These are phyloP conservation scores for Allacma fusca DNA, from an alignment of 2,888 invertebrate species.

Conservation along the genomic window DNA sequence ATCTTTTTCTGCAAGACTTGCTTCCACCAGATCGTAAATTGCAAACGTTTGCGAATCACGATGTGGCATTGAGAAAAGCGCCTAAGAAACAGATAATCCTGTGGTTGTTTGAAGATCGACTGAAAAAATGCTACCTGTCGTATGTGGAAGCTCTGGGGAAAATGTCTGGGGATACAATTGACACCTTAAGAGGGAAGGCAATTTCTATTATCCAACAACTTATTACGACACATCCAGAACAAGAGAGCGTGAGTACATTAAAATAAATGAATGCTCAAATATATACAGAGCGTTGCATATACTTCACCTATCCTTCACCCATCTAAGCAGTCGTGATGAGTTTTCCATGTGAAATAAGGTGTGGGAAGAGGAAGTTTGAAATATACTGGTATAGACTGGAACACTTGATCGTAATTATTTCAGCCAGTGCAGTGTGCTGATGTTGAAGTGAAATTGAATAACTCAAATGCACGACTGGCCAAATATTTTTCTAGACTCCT, in stretches of 20 bases:
- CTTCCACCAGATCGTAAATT: slow-evolving; percentile 74
- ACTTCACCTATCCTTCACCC: no score
- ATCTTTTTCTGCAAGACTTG: slow-evolving; percentile 77
- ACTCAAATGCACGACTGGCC: no score
- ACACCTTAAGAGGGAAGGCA: slow-evolving; percentile 81
- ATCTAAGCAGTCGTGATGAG: no score
- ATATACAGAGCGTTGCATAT: no score
- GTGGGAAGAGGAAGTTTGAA: no score
- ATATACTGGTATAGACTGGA: no score
- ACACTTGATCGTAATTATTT: no score
- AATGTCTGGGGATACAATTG: slow-evolving; percentile 80
- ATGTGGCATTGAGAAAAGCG: slow-evolving; percentile 69
- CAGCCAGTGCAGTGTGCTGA: no score
- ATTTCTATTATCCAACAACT: slow-evolving; percentile 78
- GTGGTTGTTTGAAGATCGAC: slow-evolving; percentile 90
- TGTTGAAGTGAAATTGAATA: no score
- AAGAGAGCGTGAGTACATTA: slow-evolving; percentile 75
- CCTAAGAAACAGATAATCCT: slow-evolving; percentile 73
- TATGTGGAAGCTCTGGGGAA: slow-evolving; percentile 78
- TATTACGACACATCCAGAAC: slow-evolving; percentile 80
- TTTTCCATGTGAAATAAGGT: no score
- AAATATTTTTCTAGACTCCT: no score
- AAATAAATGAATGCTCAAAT: no score
- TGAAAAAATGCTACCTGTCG: slow-evolving; percentile 77
- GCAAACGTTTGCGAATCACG: slow-evolving; percentile 72